A percentile compares a stretch with the other conserved stretches of the same genome.
Conservation (phyloP, 1,140 invertebrate species). For the Euwallacea similis region DNA sequence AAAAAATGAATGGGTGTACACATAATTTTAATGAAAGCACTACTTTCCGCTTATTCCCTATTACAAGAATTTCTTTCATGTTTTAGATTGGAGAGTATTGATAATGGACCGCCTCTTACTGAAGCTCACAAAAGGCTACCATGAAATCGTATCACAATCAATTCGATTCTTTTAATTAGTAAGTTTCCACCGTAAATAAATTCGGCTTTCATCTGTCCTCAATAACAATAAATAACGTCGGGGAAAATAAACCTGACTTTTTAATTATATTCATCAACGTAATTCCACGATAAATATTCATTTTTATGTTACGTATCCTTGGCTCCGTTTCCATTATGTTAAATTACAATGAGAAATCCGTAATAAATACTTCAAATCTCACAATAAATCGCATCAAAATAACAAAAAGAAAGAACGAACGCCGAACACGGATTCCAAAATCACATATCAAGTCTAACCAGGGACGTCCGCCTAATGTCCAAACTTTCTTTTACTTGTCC, state of each 20-base stretch:
- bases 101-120: not conserved
- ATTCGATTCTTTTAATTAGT: conserved; percentile 35
- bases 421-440: conserved; percentile 46
- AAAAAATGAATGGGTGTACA: too few species aligned
- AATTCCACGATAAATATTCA: conserved; percentile 44
- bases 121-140: not conserved
- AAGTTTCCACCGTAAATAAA: conserved; percentile 35
- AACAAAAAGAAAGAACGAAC: conserved; percentile 42
- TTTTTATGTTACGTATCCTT: conserved; percentile 42
- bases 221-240: conserved; percentile 36
- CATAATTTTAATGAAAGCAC: too few species aligned
- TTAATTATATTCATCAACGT: conserved; percentile 42
- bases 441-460: conserved; percentile 47
- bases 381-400: conserved; percentile 47
- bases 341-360: conserved; percentile 46
- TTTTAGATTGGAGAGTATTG: not conserved
- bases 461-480: conserved; percentile 18
- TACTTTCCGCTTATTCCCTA: too few species aligned
- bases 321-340: conserved; percentile 45
- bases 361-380: conserved; percentile 48
- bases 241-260: conserved; percentile 33
- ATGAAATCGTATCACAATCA: conserved; percentile 5
- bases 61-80: too few species aligned
- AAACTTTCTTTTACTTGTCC: not conserved
- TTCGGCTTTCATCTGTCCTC: conserved; percentile 32